These are phyloP conservation scores for Lampris incognitus DNA, from an alignment of 2,113 vertebrate genomes.

Conservation along the genomic window DNA sequence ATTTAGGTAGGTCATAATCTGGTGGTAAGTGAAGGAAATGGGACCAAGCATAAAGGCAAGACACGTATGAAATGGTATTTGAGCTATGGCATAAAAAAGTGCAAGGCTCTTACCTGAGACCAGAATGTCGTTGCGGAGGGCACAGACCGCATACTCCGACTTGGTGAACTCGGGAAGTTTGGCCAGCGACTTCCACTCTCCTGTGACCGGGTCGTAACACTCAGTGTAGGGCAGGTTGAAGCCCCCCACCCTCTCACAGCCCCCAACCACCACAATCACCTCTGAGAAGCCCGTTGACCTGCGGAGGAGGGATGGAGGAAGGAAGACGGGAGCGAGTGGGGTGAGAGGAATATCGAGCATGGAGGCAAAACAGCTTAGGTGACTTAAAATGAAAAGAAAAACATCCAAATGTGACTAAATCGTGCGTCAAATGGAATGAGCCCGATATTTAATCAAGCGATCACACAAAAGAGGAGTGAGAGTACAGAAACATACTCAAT, in stretches of 20 bases:
- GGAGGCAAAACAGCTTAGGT: slow-evolving; percentile 3
- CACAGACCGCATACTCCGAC: slow-evolving; percentile 96
- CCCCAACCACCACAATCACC: slow-evolving; percentile 98
- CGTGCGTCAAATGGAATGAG: neutral
- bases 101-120: slow-evolving; percentile 90
- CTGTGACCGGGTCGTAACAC: slow-evolving; percentile 96
- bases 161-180: slow-evolving; percentile 99
- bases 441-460: neutral
- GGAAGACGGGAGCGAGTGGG: neutral
- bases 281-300: slow-evolving; percentile 98
- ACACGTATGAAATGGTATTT: neutral
- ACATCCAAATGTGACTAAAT: neutral
- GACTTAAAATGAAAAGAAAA: neutral
- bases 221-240: slow-evolving; percentile 98
- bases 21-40: neutral
- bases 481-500: neutral
- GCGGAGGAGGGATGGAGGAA: slow-evolving; percentile 13
- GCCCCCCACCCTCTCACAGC: slow-evolving; percentile 95
- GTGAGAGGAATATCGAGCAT: neutral
- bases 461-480: neutral
- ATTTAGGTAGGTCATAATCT: neutral
- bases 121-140: slow-evolving; percentile 96
- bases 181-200: slow-evolving; percentile 97
- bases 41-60: neutral
- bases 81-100: neutral